Evolutionary conservation across 2,888 invertebrate species (phyloP).

Genomic region (Rhopalosiphum nymphaeae): DNA sequence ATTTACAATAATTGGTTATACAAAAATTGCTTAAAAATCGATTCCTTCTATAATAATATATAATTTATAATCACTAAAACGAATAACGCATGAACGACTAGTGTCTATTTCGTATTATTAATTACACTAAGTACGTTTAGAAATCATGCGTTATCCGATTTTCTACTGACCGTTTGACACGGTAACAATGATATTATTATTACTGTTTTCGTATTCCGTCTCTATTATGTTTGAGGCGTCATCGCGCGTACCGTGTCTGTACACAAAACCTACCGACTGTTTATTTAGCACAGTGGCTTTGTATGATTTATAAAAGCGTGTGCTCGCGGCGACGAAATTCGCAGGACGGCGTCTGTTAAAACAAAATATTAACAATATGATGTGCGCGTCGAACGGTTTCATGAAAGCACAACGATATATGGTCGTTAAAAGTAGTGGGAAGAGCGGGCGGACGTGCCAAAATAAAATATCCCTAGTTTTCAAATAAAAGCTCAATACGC

Average conservation of each 20-base stretch:
- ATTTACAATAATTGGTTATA: not conserved
- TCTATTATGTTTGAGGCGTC: not conserved
- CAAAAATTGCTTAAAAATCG: not conserved
- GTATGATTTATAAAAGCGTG: not conserved
- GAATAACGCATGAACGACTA: not conserved
- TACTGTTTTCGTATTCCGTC: not conserved
- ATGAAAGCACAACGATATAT: not conserved
- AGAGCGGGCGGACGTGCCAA: not conserved
- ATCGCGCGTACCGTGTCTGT: not conserved
- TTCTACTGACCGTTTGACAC: not conserved
- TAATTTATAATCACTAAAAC: not conserved
- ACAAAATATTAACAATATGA: not conserved
- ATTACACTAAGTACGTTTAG: not conserved
- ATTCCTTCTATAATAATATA: not conserved
- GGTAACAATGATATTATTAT: not conserved
- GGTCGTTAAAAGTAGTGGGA: slow-evolving; percentile 4
- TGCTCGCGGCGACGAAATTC: not conserved
- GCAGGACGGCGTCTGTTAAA: not conserved
- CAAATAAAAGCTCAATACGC: not conserved
- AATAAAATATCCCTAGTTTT: not conserved
- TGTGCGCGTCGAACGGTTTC: not conserved
- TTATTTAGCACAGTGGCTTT: not conserved
- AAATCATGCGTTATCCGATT: not conserved
- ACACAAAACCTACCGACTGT: not conserved
- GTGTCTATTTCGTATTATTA: not conserved